Conservation (phyloP, 1,140 invertebrate genomes). For the Dufourea novaeangliae region DNA sequence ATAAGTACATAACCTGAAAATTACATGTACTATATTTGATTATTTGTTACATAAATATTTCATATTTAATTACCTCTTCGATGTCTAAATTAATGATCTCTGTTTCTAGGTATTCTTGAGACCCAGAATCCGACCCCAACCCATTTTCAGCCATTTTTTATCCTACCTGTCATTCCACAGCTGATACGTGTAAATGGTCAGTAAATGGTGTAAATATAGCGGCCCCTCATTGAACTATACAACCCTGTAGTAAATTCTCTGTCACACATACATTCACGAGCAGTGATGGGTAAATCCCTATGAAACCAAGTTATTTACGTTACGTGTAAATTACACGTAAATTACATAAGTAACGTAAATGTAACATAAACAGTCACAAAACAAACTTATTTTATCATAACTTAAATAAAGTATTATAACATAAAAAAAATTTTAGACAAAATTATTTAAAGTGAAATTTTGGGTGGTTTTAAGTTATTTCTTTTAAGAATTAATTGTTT, state of each 20-base stretch:
- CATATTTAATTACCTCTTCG: slow-evolving; percentile 83
- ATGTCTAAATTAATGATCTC: slow-evolving; percentile 84
- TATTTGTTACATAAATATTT: background rate
- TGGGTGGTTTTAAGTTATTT: too few relatives aligned
- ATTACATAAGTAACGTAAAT: too few relatives aligned
- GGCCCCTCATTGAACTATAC: slow-evolving; percentile 5
- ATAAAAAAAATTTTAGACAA: too few relatives aligned
- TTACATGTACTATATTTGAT: background rate
- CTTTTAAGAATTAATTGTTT: too few relatives aligned
- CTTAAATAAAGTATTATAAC: too few relatives aligned
- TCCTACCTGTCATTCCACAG: slow-evolving; percentile 51
- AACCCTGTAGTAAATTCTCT: background rate
- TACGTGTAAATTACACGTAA: too few relatives aligned
- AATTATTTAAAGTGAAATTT: too few relatives aligned
- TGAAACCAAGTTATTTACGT: too few relatives aligned
- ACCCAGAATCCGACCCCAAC: slow-evolving; percentile 86
- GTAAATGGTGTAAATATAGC: slow-evolving; percentile 46
- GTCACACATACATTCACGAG: too few relatives aligned
- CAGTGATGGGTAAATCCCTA: too few relatives aligned
- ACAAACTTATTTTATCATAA: too few relatives aligned
- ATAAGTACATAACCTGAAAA: slow-evolving; percentile 39
- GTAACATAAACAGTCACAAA: too few relatives aligned
- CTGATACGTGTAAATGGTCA: slow-evolving; percentile 51
- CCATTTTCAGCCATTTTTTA: slow-evolving; percentile 81
- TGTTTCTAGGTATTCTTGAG: slow-evolving; percentile 84